Evolutionary conservation across 1,140 invertebrate genomes (phyloP), one percentile per base, ranked within the genome.

Genomic region (Goniozus legneri): DNA sequence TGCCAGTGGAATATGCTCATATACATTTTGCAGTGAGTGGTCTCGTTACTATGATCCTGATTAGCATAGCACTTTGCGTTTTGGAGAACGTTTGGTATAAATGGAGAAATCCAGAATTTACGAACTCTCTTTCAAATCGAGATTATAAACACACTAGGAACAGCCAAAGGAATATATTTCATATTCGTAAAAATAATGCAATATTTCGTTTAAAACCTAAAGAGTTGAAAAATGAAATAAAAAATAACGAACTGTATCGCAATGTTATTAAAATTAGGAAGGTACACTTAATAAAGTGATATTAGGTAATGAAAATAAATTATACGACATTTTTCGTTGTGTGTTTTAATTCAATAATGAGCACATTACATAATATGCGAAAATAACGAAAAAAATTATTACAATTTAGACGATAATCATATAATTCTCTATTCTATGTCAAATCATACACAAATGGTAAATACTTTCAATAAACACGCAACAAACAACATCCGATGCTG

Each of bases 1-100:
- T 54, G 35, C 34, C 54, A 7, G 62, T 68, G 1, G 53, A 62
- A 37, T 59, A 56, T 10, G 56, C 3, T 20, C 62, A 67, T 13
- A 48, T 68, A 19, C 33, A 49, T 39, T 4, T 59, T 8, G 39
- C 52, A 21, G 46, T 42, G 3, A 2, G 40, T 2, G 51, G 48
- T 7, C 39, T 66, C 0, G 19, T 52, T n/a, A 36, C 31, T 7
- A 52, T 55, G 40, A 44, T 44, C 8, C 10, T 56, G 4, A 15
- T 67, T 1, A 67, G 64, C 19, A 14, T 31, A 1, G 22, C 64
- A 1, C 54, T 68, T 33, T 68, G 62, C 40, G 38, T 65, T 45
- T 31, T 62, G 2, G 62, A 68, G 47, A 64, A 62, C 33, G 15
- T 62, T 22, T 65, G 56, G 48, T 54, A 58, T 20, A 44, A 27